phyloP scores from a whole-genome alignment of 2,113 vertebrate genomes.

The Anolis carolinensis region DNA sequence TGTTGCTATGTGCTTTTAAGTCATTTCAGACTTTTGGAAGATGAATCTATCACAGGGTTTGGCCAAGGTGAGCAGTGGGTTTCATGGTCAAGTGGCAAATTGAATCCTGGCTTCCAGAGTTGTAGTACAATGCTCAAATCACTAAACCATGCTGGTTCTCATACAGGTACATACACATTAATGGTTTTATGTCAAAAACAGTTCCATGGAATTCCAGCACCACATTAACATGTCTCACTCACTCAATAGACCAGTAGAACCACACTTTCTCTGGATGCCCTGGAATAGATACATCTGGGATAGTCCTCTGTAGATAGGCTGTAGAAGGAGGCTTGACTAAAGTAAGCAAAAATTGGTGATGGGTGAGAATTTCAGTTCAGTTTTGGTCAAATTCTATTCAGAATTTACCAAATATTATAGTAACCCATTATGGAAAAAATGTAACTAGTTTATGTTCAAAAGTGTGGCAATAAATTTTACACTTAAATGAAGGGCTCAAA shows the following conservation, averaged over 20 bases:
- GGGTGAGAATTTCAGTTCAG: neutral
- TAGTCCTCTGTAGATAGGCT: neutral
- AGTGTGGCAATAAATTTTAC: neutral
- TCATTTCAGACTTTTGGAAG: too few species aligned
- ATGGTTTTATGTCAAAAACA: neutral
- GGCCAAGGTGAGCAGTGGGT: too few species aligned
- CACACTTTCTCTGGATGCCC: neutral
- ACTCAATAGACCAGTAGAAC: neutral
- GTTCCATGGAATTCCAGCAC: neutral
- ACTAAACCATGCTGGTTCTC: neutral
- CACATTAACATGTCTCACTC: neutral
- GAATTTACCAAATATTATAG: neutral
- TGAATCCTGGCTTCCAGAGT: too few species aligned
- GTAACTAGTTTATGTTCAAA: neutral
- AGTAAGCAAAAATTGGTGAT: neutral
- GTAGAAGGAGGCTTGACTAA: neutral
- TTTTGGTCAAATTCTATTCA: neutral
- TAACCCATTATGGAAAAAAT: neutral
- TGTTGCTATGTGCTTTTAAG: too few species aligned
- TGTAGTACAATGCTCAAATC: too few species aligned
- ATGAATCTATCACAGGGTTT: too few species aligned
- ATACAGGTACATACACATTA: neutral
- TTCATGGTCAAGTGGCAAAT: too few species aligned
- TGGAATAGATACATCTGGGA: too few species aligned
- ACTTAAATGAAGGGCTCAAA: neutral